Conservation (phyloP, 1,140 invertebrate genomes). For the Stenopsyche tienmushanensis region DNA sequence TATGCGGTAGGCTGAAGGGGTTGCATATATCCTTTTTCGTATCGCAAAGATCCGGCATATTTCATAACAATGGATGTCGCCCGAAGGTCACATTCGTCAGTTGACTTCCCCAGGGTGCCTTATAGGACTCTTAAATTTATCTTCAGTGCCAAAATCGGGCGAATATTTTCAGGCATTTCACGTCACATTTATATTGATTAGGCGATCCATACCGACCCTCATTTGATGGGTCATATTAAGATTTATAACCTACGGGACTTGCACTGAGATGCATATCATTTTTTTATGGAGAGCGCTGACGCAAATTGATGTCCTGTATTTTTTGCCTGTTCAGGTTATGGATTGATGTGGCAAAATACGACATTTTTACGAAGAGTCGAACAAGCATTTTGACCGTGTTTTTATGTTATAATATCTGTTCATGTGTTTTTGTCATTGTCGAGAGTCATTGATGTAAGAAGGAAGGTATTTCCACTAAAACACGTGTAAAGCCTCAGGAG, state of each 20-base stretch:
- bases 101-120: not conserved
- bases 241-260: slow-evolving; percentile 12
- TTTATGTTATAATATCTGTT: too few species aligned
- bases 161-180: not conserved
- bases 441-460: too few species aligned
- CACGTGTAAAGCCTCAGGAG: slow-evolving; percentile 5
- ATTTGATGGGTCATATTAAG: not conserved
- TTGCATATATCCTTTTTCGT: too few species aligned
- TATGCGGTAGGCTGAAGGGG: too few species aligned
- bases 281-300: too few species aligned
- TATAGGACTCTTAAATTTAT: not conserved
- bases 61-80: not conserved
- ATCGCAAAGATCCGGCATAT: too few species aligned
- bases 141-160: not conserved
- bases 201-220: not conserved
- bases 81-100: not conserved
- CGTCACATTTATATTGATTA: slow-evolving; percentile 16
- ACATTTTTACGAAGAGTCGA: too few species aligned
- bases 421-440: too few species aligned
- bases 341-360: too few species aligned
- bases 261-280: slow-evolving; percentile 10
- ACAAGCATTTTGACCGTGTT: too few species aligned
- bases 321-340: not conserved
- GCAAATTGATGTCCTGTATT: not conserved
- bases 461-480: not conserved